Percentiles rank a stretch among this genome's conserved stretches.
phyloP scores from a whole-genome alignment of 2,113 vertebrate species.

The Albula goreensis region DNA sequence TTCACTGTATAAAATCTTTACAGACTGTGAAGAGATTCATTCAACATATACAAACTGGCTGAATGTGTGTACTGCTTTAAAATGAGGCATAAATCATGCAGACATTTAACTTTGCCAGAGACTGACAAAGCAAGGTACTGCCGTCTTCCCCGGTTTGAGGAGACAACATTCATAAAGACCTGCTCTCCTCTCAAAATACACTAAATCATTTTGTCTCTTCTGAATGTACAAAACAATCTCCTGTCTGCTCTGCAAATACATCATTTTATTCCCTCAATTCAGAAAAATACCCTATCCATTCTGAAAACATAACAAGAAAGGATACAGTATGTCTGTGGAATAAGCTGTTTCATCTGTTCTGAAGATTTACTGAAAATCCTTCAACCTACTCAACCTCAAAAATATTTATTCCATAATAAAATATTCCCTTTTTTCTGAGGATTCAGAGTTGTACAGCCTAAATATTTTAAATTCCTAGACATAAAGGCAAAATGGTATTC shows the following conservation, averaged over 20 bases:
- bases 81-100: not conserved
- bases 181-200: not conserved
- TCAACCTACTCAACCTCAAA: not conserved
- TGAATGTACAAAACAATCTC: not conserved
- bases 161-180: not conserved
- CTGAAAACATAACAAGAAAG: not conserved
- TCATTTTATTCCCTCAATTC: not conserved
- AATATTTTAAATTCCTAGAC: not conserved
- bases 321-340: not conserved
- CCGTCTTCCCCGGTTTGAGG: not conserved
- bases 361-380: not conserved
- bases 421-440: not conserved
- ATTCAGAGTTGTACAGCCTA: not conserved
- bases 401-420: not conserved
- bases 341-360: not conserved
- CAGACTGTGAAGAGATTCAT: not conserved
- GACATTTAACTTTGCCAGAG: not conserved
- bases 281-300: not conserved
- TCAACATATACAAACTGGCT: not conserved
- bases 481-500: not conserved
- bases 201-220: not conserved
- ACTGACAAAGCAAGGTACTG: not conserved
- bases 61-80: not conserved
- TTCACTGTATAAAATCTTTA: not conserved
- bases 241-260: not conserved